phyloP scores from a whole-genome alignment of 1,140 invertebrate species.

The Atta texana region DNA sequence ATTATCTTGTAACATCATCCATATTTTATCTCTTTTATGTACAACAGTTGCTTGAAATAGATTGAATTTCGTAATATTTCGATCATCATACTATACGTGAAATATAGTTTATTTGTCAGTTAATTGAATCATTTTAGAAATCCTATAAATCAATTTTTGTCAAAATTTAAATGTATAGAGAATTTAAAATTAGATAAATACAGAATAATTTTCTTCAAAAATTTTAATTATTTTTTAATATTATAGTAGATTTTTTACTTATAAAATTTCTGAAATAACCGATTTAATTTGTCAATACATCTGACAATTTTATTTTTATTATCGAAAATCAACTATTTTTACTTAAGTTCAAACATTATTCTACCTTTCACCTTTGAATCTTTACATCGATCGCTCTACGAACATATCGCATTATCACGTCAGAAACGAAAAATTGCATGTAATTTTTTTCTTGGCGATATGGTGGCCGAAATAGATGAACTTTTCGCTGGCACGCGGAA shows the following conservation, averaged over 20 bases:
- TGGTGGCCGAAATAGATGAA: constrained; percentile 30
- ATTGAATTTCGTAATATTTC: neutral
- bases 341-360: neutral
- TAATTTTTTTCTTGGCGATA: constrained; percentile 37
- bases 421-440: constrained; percentile 40
- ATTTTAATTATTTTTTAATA: too few relatives aligned
- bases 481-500: constrained; percentile 23
- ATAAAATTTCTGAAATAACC: neutral
- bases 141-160: too few relatives aligned
- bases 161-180: too few relatives aligned
- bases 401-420: constrained; percentile 26
- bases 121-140: too few relatives aligned
- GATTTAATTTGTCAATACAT: neutral
- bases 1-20: constrained; percentile 18
- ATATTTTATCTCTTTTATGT: constrained; percentile 9
- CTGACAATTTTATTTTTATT: neutral
- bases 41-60: neutral
- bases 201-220: too few relatives aligned
- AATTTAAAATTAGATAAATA: too few relatives aligned
- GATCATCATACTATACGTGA: too few relatives aligned
- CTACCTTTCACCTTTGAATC: neutral
- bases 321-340: neutral
- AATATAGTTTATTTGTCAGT: neutral
- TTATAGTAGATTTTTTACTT: too few relatives aligned
- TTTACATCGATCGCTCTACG: too few relatives aligned